Base-by-base conservation (phyloP, 1,140 invertebrate species). In the Euwallacea fornicatus region DNA sequence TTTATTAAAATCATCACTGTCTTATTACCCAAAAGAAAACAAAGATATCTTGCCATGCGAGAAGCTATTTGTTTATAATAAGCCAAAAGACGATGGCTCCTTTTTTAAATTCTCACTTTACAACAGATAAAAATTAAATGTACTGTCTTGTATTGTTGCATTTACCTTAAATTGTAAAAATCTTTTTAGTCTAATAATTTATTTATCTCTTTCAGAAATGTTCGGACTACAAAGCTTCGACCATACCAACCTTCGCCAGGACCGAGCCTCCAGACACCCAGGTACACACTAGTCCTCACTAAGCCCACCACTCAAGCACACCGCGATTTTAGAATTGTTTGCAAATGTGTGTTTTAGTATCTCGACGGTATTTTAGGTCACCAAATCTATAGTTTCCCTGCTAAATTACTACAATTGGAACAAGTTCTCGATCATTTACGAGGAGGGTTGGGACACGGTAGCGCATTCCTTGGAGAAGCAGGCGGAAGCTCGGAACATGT, bases 201-300 rank as follows among this genome's bases (percentile, higher is more conserved):
- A 33, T 33, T 33, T 33, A n/a, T 61, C 43, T 53, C 15, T 66
- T 88, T 71, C 86, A 97, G 94, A 96, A 95, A 93, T 98, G 96
- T 84, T 91, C 94, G 6, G 94, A 97, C 82, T 89, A 92, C 78
- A 90, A 89, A 82, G 93, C 93, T 8, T 95, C 93, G 11, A 85
- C 87, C 66, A 91, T 96, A 78, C 90, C 92, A 72, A 98, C 95
- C 43, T 98, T 98, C 83, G 94, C 94, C 7, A 87, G 97, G 79
- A 96, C 96, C 9, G 95, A 96, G 82, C 96, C 96, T 15, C 94
- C 95, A 13, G 93, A 96, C 76, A 94, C 90, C 46, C 94, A 96
- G 86, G 92, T 93, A 79, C 85, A 13, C 56, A 21, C 21, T 46
- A 42, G 46, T 67, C 43, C 0, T 46, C 11, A 62, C 42, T 33